Evolutionary conservation across 2,113 vertebrate genomes (phyloP), one percentile per base, ranked within the genome.

Genomic region (Lepidothrix coronata): DNA sequence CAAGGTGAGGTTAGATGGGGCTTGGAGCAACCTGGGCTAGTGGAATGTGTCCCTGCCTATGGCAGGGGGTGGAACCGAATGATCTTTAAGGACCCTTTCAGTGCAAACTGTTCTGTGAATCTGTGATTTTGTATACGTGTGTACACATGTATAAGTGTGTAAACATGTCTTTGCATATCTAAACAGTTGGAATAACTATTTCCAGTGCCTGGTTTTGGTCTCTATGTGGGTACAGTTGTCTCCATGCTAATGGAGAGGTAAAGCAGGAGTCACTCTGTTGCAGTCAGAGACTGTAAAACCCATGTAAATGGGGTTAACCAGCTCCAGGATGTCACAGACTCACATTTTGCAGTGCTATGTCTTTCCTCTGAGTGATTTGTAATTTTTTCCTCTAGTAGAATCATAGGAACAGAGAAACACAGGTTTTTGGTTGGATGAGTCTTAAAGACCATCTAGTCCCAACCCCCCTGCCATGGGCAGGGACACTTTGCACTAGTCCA

Each of bases 121-220:
- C 63, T 35, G 4, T 48, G 21, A 70, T 18, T 68, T 14, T 51
- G 13, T 14, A 10, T 19, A 5, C 35, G 2, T 8, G 1, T 31
- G 16, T 12, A 49, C 3, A 14, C 0, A 0, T 10, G 8, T n/a
- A n/a, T n/a, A n/a, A n/a, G n/a, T 2, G 0, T 37, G 30, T 11
- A 25, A 44, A 37, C 5, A 0, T 8, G 65, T 4, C 24, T 59
- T 17, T 4, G 16, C 12, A 11, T 3, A 44, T 14, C 21, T 37
- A 8, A 44, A 48, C 16, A 54, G 8, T 2, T 63, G 33, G 11
- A 62, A 59, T 30, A 71, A 7, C 55, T 17, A 4, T 43, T 90
- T 58, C 31, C 75, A 93, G 20, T 0, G 1, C 24, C 31, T 37
- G 44, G 21, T 28, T 58, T 76, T 70, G 37, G 19, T 89, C 44